Evolutionary conservation across 1,140 invertebrate genomes (phyloP).

Genomic region (Ericerus pela): DNA sequence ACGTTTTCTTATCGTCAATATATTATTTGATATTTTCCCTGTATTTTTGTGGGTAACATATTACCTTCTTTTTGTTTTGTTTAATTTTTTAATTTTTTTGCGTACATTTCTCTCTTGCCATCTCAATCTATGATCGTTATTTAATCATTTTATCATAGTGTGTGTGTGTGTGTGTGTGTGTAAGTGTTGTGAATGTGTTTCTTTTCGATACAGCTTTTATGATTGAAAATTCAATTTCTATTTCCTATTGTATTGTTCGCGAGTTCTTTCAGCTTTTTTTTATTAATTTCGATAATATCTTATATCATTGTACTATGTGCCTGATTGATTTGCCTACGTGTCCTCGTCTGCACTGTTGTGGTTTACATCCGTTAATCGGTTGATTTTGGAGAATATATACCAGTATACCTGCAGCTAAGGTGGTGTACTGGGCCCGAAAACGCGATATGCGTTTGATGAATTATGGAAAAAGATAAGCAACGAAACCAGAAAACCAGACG

Average conservation of each 20-base stretch:
- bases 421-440: neutral
- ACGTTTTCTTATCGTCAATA: neutral
- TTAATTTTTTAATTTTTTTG: neutral
- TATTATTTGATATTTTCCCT: neutral
- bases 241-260: too few relatives aligned
- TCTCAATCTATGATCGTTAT: too few relatives aligned
- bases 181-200: too few relatives aligned
- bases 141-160: too few relatives aligned
- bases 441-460: neutral
- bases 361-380: neutral
- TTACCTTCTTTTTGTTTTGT: too few relatives aligned
- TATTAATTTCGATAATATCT: too few relatives aligned
- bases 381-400: neutral
- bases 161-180: too few relatives aligned
- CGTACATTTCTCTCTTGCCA: too few relatives aligned
- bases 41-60: neutral
- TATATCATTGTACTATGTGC: too few relatives aligned
- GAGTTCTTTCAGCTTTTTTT: too few relatives aligned
- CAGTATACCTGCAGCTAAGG: neutral
- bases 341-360: neutral
- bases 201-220: too few relatives aligned
- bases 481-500: constrained; percentile 64
- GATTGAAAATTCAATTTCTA: too few relatives aligned
- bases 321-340: neutral
- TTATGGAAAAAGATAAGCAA: constrained; percentile 34